Evolutionary conservation across 2,113 vertebrate genomes (phyloP), one percentile per base, ranked within the genome.

Genomic region (Heterochromis multidens): DNA sequence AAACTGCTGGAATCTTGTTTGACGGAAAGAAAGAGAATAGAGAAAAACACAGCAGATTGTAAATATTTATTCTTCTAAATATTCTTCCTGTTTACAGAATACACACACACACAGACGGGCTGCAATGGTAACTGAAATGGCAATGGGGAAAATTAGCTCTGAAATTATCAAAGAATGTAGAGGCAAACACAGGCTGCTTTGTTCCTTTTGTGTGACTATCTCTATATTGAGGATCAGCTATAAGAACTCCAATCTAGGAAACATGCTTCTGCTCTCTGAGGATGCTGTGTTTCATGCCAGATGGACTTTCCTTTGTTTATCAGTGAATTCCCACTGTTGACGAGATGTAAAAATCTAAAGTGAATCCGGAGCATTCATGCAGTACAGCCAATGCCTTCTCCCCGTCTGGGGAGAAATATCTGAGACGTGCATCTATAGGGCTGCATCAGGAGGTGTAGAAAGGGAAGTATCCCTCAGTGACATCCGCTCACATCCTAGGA

Each of bases 21-120:
- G 87, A 85, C 54, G 58, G 62, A 86, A 85, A 81, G 77, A 72
- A 52, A 58, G 61, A 27, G 57, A 46, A 46, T n/a, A 35, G 70
- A 80, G 79, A 85, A 91, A 59, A 80, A 81, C 59, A 86, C 77
- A 90, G 91, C 94, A 95, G 94, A 95, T 95, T 92, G 94, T 96
- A 95, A 96, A 96, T 96, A 96, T 96, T 95, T 96, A 95, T 96
- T 95, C 94, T 95, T 80, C 88, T 81, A 91, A 72, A 72, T 72
- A 49, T 72, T 70, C 16, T 70, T 94, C 89, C 92, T 89, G 83
- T 90, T 92, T 94, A 91, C 91, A 92, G 92, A 94, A 93, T 88
- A 92, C 91, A 92, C 87, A 79, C 87, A 52, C n/a, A 77, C 43
- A 80, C 65, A 87, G 58, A 89, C 29, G 78, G 61, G 86, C 77